These are phyloP conservation scores for Lasaia peninsularis DNA, from an alignment of 1,140 invertebrate species.

Conservation along the genomic window DNA sequence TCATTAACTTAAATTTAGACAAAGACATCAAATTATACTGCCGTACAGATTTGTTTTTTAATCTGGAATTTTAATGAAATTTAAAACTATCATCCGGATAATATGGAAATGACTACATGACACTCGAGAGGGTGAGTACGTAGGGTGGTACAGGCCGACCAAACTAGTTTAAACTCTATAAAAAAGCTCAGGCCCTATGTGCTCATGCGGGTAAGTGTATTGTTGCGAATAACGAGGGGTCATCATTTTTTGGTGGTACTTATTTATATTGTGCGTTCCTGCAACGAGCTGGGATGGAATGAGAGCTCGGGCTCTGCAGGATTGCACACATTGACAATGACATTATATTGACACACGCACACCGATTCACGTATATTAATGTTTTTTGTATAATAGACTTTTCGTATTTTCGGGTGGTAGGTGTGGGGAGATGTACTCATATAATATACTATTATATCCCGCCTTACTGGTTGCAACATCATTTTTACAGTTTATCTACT, in stretches of 20 bases:
- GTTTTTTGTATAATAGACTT: background rate
- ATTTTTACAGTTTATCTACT: no score
- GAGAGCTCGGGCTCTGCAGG: constrained; percentile 54
- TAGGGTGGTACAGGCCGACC: constrained; percentile 30
- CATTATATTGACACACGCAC: constrained; percentile 18
- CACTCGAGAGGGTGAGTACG: constrained; percentile 57
- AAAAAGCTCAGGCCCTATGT: constrained; percentile 36
- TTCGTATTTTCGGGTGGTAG: no score
- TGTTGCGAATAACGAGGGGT: constrained; percentile 41
- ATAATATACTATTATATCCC: no score
- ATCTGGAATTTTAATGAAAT: constrained; percentile 22
- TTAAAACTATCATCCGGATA: constrained; percentile 30
- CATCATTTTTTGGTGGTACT: constrained; percentile 36
- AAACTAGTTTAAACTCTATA: constrained; percentile 45
- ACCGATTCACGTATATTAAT: constrained; percentile 3
- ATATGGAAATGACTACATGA: constrained; percentile 52
- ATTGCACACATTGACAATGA: constrained; percentile 40
- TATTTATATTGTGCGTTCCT: constrained; percentile 70
- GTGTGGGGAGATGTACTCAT: no score
- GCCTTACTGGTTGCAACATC: no score
- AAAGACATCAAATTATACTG: constrained; percentile 1
- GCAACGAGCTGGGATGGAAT: constrained; percentile 62
- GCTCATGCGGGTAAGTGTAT: constrained; percentile 36
- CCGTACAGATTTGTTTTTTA: background rate
- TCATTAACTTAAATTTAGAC: background rate